These are phyloP conservation scores for Lindbergichthys nudifrons DNA, from an alignment of 2,797 vertebrate genomes.

Conservation along the genomic window DNA sequence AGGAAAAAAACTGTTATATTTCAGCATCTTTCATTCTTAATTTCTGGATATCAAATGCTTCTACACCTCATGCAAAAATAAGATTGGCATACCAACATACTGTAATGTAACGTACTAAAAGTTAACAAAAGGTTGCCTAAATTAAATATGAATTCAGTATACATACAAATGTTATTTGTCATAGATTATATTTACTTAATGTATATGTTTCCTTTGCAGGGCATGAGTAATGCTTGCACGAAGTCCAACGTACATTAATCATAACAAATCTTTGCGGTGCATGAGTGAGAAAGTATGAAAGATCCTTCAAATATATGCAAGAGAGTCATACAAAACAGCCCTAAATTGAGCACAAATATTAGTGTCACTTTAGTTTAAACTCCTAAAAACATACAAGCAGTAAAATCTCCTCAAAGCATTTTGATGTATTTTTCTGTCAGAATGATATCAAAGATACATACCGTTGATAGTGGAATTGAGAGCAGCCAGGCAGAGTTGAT, in stretches of 20 bases:
- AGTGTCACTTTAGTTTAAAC: conserved; percentile 3
- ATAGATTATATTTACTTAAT: not conserved
- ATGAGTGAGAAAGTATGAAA: not conserved
- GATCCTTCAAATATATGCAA: not conserved
- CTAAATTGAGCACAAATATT: not conserved
- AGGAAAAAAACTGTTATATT: not conserved
- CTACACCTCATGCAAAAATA: not conserved
- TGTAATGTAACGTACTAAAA: not conserved
- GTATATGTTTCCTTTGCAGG: not conserved
- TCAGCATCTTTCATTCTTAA: not conserved
- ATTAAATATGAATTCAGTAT: not conserved
- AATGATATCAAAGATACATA: conserved; percentile 47
- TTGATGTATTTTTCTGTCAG: not conserved
- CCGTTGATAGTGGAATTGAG: conserved; percentile 37
- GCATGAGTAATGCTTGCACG: not conserved
- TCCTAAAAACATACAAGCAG: not conserved
- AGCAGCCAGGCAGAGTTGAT: conserved; percentile 58
- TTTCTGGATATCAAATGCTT: not conserved
- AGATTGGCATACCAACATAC: not conserved
- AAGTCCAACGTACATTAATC: not conserved
- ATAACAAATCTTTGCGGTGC: not conserved
- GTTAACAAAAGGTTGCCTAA: not conserved
- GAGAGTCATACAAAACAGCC: conserved; percentile 3
- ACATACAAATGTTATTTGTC: not conserved
- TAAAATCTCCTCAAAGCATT: not conserved